Evolutionary conservation across 2,113 vertebrate species (phyloP).

Genomic region (Agelaius phoeniceus): DNA sequence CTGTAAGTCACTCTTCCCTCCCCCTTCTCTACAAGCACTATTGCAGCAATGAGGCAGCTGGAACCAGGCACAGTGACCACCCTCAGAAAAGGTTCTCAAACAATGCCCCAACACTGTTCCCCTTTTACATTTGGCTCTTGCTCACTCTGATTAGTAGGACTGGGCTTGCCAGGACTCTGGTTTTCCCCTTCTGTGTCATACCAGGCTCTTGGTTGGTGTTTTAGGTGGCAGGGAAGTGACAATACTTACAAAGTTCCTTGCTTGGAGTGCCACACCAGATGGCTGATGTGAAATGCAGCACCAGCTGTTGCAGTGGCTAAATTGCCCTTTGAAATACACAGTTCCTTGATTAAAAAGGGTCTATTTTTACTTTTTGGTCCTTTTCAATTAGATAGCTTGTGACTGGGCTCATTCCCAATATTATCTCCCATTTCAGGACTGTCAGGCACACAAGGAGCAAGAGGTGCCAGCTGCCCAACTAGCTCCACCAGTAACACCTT

Average conservation of each 20-base stretch:
- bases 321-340: background rate
- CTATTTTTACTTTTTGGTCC: background rate
- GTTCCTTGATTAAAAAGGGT: background rate
- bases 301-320: background rate
- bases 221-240: background rate
- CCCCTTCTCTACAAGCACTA: background rate
- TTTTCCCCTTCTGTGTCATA: background rate
- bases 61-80: background rate
- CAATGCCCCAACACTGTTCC: background rate
- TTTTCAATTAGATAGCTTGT: background rate
- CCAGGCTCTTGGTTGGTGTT: background rate
- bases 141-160: background rate
- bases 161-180: background rate
- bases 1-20: background rate
- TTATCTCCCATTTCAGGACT: background rate
- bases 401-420: background rate
- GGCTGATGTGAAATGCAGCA: background rate
- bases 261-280: background rate
- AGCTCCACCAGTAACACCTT: background rate
- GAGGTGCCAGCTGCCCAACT: background rate
- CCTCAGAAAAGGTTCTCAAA: background rate
- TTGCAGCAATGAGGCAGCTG: background rate
- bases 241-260: background rate
- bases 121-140: background rate
- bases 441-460: background rate